phyloP scores from a whole-genome alignment of 2,888 invertebrate genomes.

The Zaprionus bogoriensis region DNA sequence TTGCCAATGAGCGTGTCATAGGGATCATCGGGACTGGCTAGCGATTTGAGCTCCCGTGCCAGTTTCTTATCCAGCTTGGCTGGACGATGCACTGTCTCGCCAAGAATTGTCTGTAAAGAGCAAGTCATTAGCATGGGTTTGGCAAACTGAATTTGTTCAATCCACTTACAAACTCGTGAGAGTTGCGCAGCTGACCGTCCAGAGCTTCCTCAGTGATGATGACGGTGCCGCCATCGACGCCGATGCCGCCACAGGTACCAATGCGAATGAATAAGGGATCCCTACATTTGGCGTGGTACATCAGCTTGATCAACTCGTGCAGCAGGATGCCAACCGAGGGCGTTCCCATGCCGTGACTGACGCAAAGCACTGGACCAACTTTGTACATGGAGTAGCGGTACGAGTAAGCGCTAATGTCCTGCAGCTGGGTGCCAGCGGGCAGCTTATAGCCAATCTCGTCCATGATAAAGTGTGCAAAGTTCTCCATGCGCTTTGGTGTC shows the following conservation, averaged over 20 bases:
- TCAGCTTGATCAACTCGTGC: constrained; percentile 97
- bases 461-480: constrained; percentile 95
- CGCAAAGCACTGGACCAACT: constrained; percentile 83
- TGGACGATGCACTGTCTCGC: constrained; percentile 91
- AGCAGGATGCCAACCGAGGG: constrained; percentile 97
- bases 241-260: constrained; percentile 96
- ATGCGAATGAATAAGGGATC: constrained; percentile 97
- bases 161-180: constrained; percentile 90
- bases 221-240: constrained; percentile 95
- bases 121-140: neutral
- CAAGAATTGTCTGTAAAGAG: constrained; percentile 88
- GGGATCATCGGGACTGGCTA: constrained; percentile 89
- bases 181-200: constrained; percentile 92
- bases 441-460: constrained; percentile 94
- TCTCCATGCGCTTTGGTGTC: constrained; percentile 96
- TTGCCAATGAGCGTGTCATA: constrained; percentile 94
- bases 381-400: constrained; percentile 98
- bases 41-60: constrained; percentile 89
- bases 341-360: constrained; percentile 97
- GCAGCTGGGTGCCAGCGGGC: constrained; percentile 93
- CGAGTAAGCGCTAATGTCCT: constrained; percentile 95
- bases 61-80: constrained; percentile 92
- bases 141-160: neutral
- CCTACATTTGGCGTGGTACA: constrained; percentile 93
- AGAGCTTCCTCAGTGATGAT: constrained; percentile 96